Base-by-base conservation (phyloP, 2,888 invertebrate species). In the Uloborus plumipes region DNA sequence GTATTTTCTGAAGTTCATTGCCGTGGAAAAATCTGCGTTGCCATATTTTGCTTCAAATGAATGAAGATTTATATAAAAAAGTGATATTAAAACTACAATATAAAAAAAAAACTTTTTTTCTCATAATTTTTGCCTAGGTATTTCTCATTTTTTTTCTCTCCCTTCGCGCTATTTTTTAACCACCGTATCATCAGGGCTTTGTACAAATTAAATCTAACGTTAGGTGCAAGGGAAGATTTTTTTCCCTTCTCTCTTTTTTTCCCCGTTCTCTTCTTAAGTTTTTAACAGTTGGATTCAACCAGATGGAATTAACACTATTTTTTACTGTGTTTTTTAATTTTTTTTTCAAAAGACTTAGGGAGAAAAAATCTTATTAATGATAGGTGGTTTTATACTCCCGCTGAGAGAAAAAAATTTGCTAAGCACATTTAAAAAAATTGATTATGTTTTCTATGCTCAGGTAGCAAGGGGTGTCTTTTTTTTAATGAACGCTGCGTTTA, bases 371-470 rank as follows among this genome's bases (percentile, higher is more conserved):
- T 81, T 81, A 81, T 81, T 81, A 81, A 81, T 81, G 80, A 81
- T 81, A 65, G 70, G 74, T 81, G 69, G 79, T 74, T 81, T 78
- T 70, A 74, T 74, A 70, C 62, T 70, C 65, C 31, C 59, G 66
- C 22, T 47, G 49, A 64, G 31, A 39, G 31, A 71, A 61, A 73
- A 66, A 72, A 80, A 55, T n/a, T n/a, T 67, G 51, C 74, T 81
- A 81, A 81, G 74, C 80, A 70, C 80, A 81, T 81, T 81, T 75
- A 74, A 81, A 81, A 81, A 81, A 81, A 81, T 73, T 81, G 74
- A 81, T 81, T 74, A 74, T 80, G 79, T 74, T 81, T 67, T 74
- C 55, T 47, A 65, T 62, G 80, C 74, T 70, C 80, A 81, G 80
- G 80, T 81, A 81, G 67, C 70, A 59, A 61, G 39, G 58, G 69